phyloP scores from a whole-genome alignment of 2,797 vertebrate genomes.

The Meda fulgida region DNA sequence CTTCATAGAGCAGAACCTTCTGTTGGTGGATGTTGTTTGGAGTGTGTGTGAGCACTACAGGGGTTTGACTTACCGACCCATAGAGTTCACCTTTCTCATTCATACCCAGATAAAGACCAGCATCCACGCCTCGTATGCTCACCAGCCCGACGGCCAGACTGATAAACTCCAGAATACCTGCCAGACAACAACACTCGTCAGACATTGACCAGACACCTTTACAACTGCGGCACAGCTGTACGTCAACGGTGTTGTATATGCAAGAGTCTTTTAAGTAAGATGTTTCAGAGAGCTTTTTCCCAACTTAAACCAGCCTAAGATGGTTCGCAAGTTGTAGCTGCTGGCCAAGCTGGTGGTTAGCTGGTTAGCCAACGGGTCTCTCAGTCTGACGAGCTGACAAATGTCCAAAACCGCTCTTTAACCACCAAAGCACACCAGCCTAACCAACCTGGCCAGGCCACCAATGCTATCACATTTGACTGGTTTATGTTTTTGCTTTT shows the following conservation, averaged over 20 bases:
- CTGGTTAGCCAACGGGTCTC: neutral
- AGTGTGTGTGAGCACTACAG: conserved; percentile 18
- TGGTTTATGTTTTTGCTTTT: neutral
- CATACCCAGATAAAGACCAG: conserved; percentile 98
- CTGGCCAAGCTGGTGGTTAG: neutral
- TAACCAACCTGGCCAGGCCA: neutral
- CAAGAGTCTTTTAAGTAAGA: neutral
- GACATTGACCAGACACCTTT: conserved; percentile 51
- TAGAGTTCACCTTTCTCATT: conserved; percentile 97
- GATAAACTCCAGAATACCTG: conserved; percentile 99
- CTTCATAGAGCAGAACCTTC: conserved; percentile 36
- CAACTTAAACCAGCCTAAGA: neutral
- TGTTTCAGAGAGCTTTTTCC: neutral
- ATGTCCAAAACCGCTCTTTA: neutral
- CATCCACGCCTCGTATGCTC: conserved; percentile 97
- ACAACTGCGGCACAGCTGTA: conserved; percentile 32
- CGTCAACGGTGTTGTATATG: neutral
- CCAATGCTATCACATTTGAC: neutral
- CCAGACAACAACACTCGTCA: conserved; percentile 62
- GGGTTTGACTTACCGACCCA: conserved; percentile 92
- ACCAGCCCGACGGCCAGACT: conserved; percentile 98
- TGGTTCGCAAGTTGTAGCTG: neutral
- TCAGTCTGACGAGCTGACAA: neutral
- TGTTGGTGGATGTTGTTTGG: conserved; percentile 31
- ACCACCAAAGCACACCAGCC: neutral